A percentile compares a stretch with the other conserved stretches of the same genome.
Evolutionary conservation across 1,140 invertebrate genomes (phyloP).

Genomic region (Polypedilum vanderplanki): DNA sequence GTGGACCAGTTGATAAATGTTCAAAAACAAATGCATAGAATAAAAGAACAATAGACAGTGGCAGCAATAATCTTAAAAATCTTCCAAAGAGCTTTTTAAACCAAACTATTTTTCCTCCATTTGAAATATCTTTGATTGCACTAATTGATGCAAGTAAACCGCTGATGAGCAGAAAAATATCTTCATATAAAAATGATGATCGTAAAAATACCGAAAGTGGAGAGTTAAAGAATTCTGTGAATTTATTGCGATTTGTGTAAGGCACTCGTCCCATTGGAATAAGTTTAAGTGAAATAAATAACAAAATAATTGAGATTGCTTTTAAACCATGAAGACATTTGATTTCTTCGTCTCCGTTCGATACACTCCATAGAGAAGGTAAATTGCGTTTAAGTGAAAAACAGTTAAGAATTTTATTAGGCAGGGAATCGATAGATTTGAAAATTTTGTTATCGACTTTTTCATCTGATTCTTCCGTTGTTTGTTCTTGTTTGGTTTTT

Average conservation of each 20-base stretch:
- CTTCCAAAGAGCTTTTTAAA: conserved; percentile 51
- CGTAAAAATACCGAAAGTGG: conserved; percentile 52
- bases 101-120: conserved; percentile 50
- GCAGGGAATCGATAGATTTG: conserved; percentile 40
- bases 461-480: conserved; percentile 17
- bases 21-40: conserved; percentile 64
- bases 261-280: conserved; percentile 53
- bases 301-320: conserved; percentile 49
- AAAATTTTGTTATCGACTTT: background rate
- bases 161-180: conserved; percentile 57
- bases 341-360: conserved; percentile 46
- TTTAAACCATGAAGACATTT: conserved; percentile 56
- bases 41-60: conserved; percentile 56
- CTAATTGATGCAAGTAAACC: conserved; percentile 56
- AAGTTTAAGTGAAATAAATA: conserved; percentile 57
- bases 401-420: conserved; percentile 46
- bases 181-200: conserved; percentile 56
- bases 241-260: conserved; percentile 52
- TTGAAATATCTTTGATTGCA: conserved; percentile 47
- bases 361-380: conserved; percentile 38
- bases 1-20: conserved; percentile 58
- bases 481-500: conserved; percentile 31
- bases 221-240: conserved; percentile 55
- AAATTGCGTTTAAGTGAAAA: conserved; percentile 49
- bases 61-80: conserved; percentile 49